Evolutionary conservation across 1,140 invertebrate species (phyloP), one percentile per base, ranked within the genome.

Genomic region (Bombus cullumanus): DNA sequence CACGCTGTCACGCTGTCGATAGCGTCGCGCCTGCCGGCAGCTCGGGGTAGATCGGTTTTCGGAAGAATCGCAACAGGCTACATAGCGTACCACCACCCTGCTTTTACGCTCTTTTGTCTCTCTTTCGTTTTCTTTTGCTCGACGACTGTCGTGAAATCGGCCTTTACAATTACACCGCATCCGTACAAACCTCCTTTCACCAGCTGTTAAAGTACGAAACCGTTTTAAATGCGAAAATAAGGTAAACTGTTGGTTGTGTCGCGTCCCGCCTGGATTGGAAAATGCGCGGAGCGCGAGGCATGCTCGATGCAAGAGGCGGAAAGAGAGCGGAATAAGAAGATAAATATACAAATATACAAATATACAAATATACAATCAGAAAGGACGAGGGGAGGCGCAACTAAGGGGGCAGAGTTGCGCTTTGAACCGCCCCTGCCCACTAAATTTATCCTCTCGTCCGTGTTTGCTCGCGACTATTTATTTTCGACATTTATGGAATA

Each of bases 291-390:
- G 18, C 31, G 3, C 31, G 18, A 28, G 68, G 28, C 13, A 6
- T 1, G 69, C 43, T 66, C 43, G 71, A 64, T 28, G 62, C 28
- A 5, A 43, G 31, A 57, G n/a, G 37, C 22, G 53, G 31, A 59
- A 59, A 25, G 3, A 47, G 28, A 25, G 39, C n/a, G 39, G 75
- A 85, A 83, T 92, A 83, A 66, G 90, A 53, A 22, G 47, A 85
- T 90, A 91, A 91, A 90, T 91, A 88, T 79, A 77, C 84, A 91
- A 90, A 47, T 43, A 43, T 76, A 77, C 86, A 91, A 90, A 43
- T 43, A 43, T 43, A 43, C 43, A 92, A 92, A 90, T 92, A 88
- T 79, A 77, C 86, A 91, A 90, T 90, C 89, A 89, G 62, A 71
- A 73, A 34, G 8, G 37, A 2, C 62, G n/a, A 66, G 9, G 25